Percentiles rank a stretch among this genome's conserved stretches.
These are phyloP conservation scores for Colius striatus DNA, from an alignment of 2,113 vertebrate genomes.

Conservation along the genomic window DNA sequence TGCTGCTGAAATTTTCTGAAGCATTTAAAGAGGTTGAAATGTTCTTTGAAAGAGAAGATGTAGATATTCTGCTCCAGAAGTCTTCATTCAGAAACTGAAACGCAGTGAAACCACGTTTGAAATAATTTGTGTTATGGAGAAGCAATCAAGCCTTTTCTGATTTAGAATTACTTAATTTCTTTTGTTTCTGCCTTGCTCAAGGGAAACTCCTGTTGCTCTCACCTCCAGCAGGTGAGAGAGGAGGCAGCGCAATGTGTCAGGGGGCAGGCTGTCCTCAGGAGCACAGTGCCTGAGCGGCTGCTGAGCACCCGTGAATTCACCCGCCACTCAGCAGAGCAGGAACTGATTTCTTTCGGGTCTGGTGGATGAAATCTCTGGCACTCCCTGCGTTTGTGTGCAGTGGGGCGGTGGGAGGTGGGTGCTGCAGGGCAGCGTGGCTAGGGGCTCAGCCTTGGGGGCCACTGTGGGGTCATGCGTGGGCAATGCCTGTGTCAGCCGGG, in stretches of 20 bases:
- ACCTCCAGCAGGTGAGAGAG: background rate
- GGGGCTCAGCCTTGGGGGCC: background rate
- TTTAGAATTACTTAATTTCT: background rate
- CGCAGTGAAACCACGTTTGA: background rate
- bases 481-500: fast-evolving
- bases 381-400: background rate
- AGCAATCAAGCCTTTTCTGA: background rate
- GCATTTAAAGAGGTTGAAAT: background rate
- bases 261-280: fast-evolving
- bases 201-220: background rate
- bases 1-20: background rate
- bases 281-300: fast-evolving
- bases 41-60: background rate
- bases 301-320: fast-evolving
- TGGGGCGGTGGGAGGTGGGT: fast-evolving
- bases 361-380: background rate
- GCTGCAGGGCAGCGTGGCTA: fast-evolving
- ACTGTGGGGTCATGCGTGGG: fast-evolving
- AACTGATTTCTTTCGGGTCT: background rate
- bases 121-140: background rate
- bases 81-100: background rate
- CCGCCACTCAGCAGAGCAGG: background rate
- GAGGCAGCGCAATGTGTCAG: background rate
- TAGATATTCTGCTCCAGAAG: background rate
- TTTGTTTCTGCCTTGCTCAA: background rate